A percentile compares a stretch with the other conserved stretches of the same genome.
Evolutionary conservation across 2,888 invertebrate genomes (phyloP).

Genomic region (Hipparchia sbordonii): DNA sequence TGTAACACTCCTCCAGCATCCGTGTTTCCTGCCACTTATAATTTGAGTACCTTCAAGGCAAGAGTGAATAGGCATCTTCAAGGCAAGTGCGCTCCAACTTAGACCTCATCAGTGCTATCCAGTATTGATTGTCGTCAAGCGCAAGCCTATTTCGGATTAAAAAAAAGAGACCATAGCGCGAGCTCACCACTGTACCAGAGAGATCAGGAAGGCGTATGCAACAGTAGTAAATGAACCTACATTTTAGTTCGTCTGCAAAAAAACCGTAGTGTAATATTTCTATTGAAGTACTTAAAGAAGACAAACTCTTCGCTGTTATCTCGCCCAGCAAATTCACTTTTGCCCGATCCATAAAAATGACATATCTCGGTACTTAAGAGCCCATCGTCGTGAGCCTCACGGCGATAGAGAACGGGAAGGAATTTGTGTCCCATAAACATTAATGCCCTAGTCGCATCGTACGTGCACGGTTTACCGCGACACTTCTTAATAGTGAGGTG

Average conservation of each 20-base stretch:
- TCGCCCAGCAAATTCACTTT: constrained; percentile 78
- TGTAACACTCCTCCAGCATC: too few species aligned
- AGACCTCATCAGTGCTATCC: too few species aligned
- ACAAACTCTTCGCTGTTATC: constrained; percentile 72
- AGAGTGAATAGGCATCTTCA: too few species aligned
- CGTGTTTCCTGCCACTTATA: too few species aligned
- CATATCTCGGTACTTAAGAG: constrained; percentile 67
- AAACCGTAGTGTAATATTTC: not conserved
- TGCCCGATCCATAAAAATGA: constrained; percentile 75
- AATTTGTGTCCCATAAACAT: constrained; percentile 47
- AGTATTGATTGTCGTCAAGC: too few species aligned
- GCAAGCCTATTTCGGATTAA: too few species aligned
- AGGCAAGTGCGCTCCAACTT: too few species aligned
- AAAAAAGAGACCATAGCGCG: too few species aligned
- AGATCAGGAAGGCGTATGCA: not conserved
- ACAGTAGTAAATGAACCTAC: not conserved
- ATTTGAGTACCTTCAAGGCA: too few species aligned
- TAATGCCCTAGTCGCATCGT: constrained; percentile 1
- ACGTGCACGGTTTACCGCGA: not conserved
- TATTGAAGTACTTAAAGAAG: constrained; percentile 5
- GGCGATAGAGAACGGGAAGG: constrained; percentile 52
- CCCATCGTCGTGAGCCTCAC: constrained; percentile 63
- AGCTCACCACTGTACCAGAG: too few species aligned
- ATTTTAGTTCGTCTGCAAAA: not conserved
- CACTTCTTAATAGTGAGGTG: not conserved